Conservation (phyloP, 2,113 vertebrate species). For the Macroglossus sobrinus region DNA sequence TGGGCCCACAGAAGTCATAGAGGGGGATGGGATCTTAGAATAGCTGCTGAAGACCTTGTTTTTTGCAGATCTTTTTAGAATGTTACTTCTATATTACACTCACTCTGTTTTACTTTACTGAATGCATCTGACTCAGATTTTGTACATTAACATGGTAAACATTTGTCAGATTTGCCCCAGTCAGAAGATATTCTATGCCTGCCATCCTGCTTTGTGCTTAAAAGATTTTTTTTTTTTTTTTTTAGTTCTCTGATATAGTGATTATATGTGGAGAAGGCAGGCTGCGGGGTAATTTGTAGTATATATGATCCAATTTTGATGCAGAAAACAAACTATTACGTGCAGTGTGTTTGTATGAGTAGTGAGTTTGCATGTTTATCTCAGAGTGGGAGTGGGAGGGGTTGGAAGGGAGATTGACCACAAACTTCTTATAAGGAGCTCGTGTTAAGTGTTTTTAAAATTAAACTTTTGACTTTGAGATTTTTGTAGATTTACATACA, state of each 20-base stretch:
- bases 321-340: background rate
- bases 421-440: background rate
- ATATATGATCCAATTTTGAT: background rate
- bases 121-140: background rate
- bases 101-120: background rate
- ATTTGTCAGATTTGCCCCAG: background rate
- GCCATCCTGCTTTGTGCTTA: background rate
- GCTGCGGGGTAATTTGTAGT: background rate
- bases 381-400: background rate
- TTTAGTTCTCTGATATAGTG: background rate
- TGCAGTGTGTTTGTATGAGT: background rate
- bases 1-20: background rate
- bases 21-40: background rate
- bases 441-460: background rate
- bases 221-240: background rate
- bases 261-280: background rate
- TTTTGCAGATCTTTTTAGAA: background rate
- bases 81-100: background rate
- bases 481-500: background rate
- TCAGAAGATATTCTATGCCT: background rate
- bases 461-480: background rate
- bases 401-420: background rate
- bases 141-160: background rate
- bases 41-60: background rate
- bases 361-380: background rate